Base-by-base conservation (phyloP, 2,113 vertebrate species). In the Cyprinodon variegatus region DNA sequence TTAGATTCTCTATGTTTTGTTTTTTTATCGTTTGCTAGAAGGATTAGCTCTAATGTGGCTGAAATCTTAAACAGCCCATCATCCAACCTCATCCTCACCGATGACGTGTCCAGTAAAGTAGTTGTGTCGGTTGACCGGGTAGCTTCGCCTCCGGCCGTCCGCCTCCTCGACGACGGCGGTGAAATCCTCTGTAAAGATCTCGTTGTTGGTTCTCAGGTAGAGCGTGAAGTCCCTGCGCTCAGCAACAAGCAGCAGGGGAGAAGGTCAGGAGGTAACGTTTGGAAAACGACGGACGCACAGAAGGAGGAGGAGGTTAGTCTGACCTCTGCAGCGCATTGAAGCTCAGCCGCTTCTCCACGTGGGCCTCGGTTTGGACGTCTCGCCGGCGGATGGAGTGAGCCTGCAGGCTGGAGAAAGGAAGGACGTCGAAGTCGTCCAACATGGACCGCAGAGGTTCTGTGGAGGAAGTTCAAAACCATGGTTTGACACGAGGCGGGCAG, bases 51-150 rank as follows among this genome's bases (percentile, higher is more conserved):
- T 9, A 41, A 41, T 2, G 40, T 15, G 6, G 17, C 15, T 53
- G 50, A 20, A 6, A 17, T 53, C 29, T 29, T 29, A 29, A 50
- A 50, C 48, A 50, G 2, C 43, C 6, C 9, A 45, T 45, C 43
- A 11, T 45, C 43, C 2, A 11, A 40, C 11, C 65, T 1, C 17
- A 2, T 8, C 41, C 2, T 62, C 59, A 99, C 98, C 98, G 11
- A 99, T 95, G 0, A 99, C 95, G 7, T 99, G 98, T 76, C 97
- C 97, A 0, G 88, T 96, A 93, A 97, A 98, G 93, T 96, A 99
- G 89, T 97, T 96, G 73, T 97, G 96, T 92, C 96, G 95, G 6
- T 95, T 95, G 74, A 99, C 92, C 0, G 62, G 73, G 61, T 92
- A 88, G 13, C 82, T 83, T 0, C 86, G 92, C 70, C 96, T 95